phyloP scores from a whole-genome alignment of 2,797 vertebrate genomes.

The Brotula barbata region DNA sequence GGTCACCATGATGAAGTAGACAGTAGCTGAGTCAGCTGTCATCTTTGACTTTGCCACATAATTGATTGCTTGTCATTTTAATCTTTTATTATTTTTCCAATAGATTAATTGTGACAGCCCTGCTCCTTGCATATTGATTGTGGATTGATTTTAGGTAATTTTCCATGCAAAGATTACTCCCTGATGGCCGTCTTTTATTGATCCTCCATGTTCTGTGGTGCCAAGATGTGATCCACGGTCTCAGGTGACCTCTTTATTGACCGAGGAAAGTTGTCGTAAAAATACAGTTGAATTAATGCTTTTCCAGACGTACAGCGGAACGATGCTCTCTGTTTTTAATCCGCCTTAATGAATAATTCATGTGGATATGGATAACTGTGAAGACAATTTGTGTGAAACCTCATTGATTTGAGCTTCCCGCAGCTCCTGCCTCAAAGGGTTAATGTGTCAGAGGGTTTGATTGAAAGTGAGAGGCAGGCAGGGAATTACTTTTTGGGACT shows the following conservation, averaged over 20 bases:
- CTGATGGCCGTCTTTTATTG: slow-evolving; percentile 41
- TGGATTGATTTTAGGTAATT: slow-evolving; percentile 60
- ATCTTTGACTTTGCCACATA: too few species aligned
- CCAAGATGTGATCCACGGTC: slow-evolving; percentile 32
- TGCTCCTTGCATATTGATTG: slow-evolving; percentile 61
- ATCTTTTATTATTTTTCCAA: too few species aligned
- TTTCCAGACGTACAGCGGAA: not conserved
- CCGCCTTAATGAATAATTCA: not conserved
- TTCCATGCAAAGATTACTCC: slow-evolving; percentile 47
- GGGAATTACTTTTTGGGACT: not conserved
- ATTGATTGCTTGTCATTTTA: too few species aligned
- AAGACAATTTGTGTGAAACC: slow-evolving; percentile 16
- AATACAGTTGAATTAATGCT: not conserved
- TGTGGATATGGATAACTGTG: slow-evolving; percentile 2
- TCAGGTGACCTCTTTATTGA: slow-evolving; percentile 21
- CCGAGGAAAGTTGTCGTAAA: slow-evolving; percentile 15
- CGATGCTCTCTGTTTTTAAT: not conserved
- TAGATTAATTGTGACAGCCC: too few species aligned
- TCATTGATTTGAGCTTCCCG: slow-evolving; percentile 29
- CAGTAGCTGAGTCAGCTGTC: too few species aligned
- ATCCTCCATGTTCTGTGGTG: slow-evolving; percentile 36
- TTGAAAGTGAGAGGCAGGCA: slow-evolving; percentile 6
- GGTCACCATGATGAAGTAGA: too few species aligned
- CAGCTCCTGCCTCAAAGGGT: not conserved
- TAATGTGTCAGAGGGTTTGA: slow-evolving; percentile 11